A percentile compares a stretch with the other conserved stretches of the same genome.
phyloP scores from a whole-genome alignment of 2,888 invertebrate species.

The Pristionchus mayeri region DNA sequence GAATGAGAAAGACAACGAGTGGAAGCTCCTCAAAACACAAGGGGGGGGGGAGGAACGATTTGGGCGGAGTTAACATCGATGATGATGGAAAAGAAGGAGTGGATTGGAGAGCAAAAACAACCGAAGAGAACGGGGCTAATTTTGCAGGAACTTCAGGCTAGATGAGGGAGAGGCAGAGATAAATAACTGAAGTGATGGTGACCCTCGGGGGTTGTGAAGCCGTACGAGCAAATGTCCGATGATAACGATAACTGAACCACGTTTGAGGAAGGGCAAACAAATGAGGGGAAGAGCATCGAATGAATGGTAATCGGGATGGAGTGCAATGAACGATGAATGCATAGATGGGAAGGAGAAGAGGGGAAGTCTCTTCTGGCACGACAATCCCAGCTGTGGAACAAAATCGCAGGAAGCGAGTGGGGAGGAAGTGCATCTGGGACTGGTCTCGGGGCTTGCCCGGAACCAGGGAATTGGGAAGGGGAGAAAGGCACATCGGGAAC shows the following conservation, averaged over 20 bases:
- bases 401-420: no score
- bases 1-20: conserved; percentile 5
- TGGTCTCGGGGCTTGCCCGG: background rate
- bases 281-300: background rate
- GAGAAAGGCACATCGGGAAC: no score
- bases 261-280: conserved; percentile 4
- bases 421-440: background rate
- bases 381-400: no score
- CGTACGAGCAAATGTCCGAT: conserved; percentile 26
- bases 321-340: background rate
- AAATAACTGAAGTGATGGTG: background rate
- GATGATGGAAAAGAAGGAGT: conserved; percentile 2
- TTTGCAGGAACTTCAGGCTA: background rate
- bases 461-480: background rate
- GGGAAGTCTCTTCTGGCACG: no score
- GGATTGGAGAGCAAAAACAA: conserved; percentile 32
- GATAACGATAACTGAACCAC: conserved; percentile 2
- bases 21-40: conserved; percentile 30
- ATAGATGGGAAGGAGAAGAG: background rate
- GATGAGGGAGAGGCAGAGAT: background rate
- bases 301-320: conserved; percentile 2
- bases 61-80: conserved; percentile 30
- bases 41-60: background rate
- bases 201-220: background rate
- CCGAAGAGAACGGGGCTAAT: background rate